These are phyloP conservation scores for Himalopsyche anomala DNA, from an alignment of 2,888 invertebrate genomes.

Conservation along the genomic window DNA sequence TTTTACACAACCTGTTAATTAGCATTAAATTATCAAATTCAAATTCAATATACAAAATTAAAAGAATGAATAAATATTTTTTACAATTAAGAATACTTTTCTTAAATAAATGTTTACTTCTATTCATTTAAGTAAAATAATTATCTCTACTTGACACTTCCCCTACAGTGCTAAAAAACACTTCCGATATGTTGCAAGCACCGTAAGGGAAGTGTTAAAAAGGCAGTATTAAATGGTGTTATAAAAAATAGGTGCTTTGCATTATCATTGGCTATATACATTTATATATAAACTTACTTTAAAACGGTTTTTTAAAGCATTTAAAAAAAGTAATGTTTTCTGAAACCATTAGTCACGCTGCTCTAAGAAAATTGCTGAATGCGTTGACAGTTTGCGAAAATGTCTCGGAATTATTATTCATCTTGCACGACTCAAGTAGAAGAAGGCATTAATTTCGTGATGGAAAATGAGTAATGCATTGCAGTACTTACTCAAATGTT, in stretches of 20 bases:
- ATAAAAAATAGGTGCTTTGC: background rate
- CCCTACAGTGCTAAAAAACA: no score
- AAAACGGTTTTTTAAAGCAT: background rate
- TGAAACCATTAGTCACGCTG: conserved; percentile 7
- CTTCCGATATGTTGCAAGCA: no score
- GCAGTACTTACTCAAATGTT: background rate
- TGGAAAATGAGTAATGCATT: conserved; percentile 26
- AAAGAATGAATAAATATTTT: no score
- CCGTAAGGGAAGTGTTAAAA: no score
- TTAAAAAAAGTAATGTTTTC: conserved; percentile 14
- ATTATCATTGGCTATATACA: background rate
- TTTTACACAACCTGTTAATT: no score
- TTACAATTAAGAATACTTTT: no score
- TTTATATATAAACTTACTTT: background rate
- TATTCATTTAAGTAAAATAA: no score
- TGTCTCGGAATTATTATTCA: conserved; percentile 38
- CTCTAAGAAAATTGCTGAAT: conserved; percentile 33
- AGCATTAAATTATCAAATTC: no score
- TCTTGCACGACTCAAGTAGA: background rate
- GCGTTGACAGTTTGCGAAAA: conserved; percentile 41
- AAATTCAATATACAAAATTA: no score
- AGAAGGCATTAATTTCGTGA: conserved; percentile 9
- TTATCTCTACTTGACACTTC: no score
- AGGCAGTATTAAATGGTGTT: background rate
- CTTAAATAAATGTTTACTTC: no score